Conservation (phyloP, 2,797 vertebrate species). For the Mus caroli region DNA sequence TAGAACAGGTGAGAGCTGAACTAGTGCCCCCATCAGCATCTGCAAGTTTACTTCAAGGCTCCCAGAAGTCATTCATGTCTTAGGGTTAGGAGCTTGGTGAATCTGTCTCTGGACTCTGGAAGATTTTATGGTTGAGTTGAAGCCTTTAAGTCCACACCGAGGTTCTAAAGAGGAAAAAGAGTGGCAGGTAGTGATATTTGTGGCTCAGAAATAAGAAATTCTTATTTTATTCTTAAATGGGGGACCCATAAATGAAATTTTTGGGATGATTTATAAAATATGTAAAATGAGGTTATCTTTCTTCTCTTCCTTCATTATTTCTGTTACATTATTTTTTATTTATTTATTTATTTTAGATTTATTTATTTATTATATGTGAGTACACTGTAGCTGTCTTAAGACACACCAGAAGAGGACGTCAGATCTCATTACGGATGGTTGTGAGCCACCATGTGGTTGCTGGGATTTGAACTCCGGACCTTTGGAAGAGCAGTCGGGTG, state of each 20-base stretch:
- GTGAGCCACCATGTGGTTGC: too few species aligned
- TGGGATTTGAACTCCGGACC: too few species aligned
- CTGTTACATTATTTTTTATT: not conserved
- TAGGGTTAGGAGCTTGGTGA: not conserved
- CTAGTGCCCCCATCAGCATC: not conserved
- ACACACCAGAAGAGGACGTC: too few species aligned
- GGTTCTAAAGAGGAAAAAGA: slow-evolving; percentile 1
- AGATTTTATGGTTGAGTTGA: not conserved
- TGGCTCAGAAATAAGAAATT: not conserved
- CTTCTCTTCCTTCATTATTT: not conserved
- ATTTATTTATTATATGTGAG: too few species aligned
- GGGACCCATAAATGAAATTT: not conserved
- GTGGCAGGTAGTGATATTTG: not conserved
- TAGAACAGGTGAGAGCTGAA: not conserved
- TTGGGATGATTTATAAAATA: not conserved
- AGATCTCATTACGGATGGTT: too few species aligned
- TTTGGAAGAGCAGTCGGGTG: too few species aligned
- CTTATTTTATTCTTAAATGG: not conserved
- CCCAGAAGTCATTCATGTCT: not conserved
- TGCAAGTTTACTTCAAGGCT: not conserved
- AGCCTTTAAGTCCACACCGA: not conserved
- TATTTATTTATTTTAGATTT: too few species aligned
- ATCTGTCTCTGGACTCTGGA: not conserved
- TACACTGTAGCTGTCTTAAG: too few species aligned
- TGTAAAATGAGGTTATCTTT: not conserved